phyloP scores from a whole-genome alignment of 2,797 vertebrate species.

The Acanthopagrus latus region DNA sequence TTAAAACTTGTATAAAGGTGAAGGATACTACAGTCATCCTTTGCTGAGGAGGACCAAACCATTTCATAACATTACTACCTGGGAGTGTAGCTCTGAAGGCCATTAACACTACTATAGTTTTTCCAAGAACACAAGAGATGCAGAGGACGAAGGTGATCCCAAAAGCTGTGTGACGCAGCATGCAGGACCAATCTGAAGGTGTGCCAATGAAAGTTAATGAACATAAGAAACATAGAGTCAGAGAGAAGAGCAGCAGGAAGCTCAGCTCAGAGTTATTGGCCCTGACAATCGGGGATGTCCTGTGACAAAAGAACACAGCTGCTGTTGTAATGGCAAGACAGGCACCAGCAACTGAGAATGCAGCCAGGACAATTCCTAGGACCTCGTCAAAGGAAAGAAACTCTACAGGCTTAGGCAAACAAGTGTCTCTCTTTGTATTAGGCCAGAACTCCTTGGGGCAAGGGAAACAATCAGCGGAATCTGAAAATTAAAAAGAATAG shows the following conservation, averaged over 20 bases:
- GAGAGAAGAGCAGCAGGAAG: slow-evolving; percentile 30
- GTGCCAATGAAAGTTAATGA: slow-evolving; percentile 45
- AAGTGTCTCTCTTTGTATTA: too few relatives aligned
- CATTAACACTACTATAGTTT: slow-evolving; percentile 75
- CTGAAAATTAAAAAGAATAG: too few relatives aligned
- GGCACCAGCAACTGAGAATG: too few relatives aligned
- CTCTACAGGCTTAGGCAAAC: too few relatives aligned
- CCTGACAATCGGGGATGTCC: too few relatives aligned
- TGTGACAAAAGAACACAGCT: too few relatives aligned
- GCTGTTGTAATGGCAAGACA: too few relatives aligned
- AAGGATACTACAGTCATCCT: neutral
- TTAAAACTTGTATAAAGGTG: slow-evolving; percentile 60
- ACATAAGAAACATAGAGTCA: slow-evolving; percentile 34
- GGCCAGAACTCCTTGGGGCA: too few relatives aligned
- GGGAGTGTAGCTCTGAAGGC: slow-evolving; percentile 75
- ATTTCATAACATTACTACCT: slow-evolving; percentile 57
- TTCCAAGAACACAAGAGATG: slow-evolving; percentile 71
- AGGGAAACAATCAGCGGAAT: too few relatives aligned
- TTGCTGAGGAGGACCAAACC: slow-evolving; percentile 16
- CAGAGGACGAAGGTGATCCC: slow-evolving; percentile 75
- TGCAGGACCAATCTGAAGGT: slow-evolving; percentile 71
- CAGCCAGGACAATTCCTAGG: too few relatives aligned
- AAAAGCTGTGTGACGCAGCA: slow-evolving; percentile 74
- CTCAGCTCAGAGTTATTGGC: too few relatives aligned
- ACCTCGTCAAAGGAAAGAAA: too few relatives aligned